These are phyloP conservation scores for Beris morrisii DNA, from an alignment of 2,888 invertebrate genomes.

Conservation along the genomic window DNA sequence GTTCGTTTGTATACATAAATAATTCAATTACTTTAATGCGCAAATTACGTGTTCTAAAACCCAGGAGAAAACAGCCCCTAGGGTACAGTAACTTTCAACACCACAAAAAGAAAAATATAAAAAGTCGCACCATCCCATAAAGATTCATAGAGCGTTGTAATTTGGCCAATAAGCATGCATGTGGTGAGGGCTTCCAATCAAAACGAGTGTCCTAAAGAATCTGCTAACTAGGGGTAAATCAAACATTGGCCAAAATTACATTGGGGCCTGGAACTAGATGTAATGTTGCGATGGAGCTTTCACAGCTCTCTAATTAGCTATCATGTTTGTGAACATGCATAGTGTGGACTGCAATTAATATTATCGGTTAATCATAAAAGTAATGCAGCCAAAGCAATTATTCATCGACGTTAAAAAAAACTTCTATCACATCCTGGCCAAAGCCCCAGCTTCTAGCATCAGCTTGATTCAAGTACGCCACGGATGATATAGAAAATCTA, in stretches of 20 bases:
- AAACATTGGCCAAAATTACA: slow-evolving; percentile 33
- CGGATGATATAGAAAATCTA: too few species aligned
- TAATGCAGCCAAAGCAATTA: slow-evolving; percentile 15
- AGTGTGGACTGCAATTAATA: slow-evolving; percentile 23
- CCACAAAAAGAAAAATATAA: slow-evolving; percentile 17
- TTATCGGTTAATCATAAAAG: slow-evolving; percentile 26
- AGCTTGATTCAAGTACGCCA: too few species aligned
- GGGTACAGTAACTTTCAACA: slow-evolving; percentile 16
- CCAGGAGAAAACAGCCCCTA: slow-evolving; percentile 10
- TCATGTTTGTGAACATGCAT: slow-evolving; percentile 26
- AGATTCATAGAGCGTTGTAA: slow-evolving; percentile 17
- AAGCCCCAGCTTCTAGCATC: slow-evolving; percentile 4
- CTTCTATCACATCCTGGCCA: neutral
- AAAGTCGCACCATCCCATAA: slow-evolving; percentile 20
- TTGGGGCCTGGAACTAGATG: slow-evolving; percentile 18
- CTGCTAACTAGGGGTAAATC: slow-evolving; percentile 3
- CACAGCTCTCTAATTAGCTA: slow-evolving; percentile 32
- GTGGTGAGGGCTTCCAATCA: slow-evolving; percentile 14
- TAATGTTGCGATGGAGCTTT: slow-evolving; percentile 20
- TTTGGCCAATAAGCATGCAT: slow-evolving; percentile 1
- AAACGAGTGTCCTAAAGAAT: slow-evolving; percentile 25
- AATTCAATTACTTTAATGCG: slow-evolving; percentile 39
- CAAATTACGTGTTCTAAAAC: slow-evolving; percentile 35
- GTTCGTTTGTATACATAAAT: slow-evolving; percentile 37
- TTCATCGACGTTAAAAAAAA: neutral